Percentiles rank a stretch among this genome's conserved stretches.
Evolutionary conservation across 2,113 vertebrate genomes (phyloP).

Genomic region (Paradisaea rubra): DNA sequence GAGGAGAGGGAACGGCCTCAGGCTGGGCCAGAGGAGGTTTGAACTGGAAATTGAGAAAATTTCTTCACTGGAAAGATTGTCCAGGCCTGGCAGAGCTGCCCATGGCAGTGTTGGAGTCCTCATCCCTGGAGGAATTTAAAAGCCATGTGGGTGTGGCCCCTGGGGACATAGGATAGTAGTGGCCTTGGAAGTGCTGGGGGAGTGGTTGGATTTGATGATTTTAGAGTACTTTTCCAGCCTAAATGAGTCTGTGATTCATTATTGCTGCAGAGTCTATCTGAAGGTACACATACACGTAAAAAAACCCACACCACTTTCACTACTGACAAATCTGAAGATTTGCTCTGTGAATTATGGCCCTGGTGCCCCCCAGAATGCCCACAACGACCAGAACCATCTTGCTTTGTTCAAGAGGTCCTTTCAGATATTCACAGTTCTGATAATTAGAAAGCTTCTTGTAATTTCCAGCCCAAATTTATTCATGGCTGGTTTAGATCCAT

Average conservation of each 20-base stretch:
- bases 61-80: background rate
- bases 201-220: background rate
- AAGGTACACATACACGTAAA: fast-evolving
- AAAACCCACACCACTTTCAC: background rate
- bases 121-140: no score
- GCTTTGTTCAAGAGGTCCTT: background rate
- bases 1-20: fast-evolving
- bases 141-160: background rate
- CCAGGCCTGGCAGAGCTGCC: background rate
- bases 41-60: background rate
- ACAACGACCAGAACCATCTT: background rate
- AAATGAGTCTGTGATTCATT: background rate
- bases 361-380: background rate
- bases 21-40: fast-evolving
- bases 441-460: slow-evolving; percentile 37
- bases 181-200: background rate
- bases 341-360: fast-evolving
- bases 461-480: slow-evolving; percentile 46
- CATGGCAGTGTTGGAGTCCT: fast-evolving
- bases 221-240: background rate
- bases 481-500: slow-evolving; percentile 16
- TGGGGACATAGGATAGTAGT: background rate
- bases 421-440: background rate
- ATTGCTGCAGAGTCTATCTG: background rate
- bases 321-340: background rate